Percentiles rank a stretch among this genome's conserved stretches.
phyloP scores from a whole-genome alignment of 2,797 vertebrate genomes.

The Hylomyscus alleni region DNA sequence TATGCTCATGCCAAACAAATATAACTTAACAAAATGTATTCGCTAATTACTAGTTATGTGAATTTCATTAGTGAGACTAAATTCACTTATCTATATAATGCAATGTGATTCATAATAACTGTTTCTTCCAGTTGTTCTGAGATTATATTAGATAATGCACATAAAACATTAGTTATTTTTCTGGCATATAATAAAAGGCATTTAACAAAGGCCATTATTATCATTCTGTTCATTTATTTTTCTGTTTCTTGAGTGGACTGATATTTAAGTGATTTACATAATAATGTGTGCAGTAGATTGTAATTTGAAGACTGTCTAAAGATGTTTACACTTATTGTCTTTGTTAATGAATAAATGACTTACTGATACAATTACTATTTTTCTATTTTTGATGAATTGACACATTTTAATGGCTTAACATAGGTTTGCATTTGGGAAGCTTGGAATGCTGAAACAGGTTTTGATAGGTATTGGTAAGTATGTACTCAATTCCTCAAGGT shows the following conservation, averaged over 20 bases:
- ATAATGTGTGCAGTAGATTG: background rate
- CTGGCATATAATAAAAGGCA: background rate
- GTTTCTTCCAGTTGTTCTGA: background rate
- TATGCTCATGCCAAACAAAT: background rate
- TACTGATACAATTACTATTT: background rate
- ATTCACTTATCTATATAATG: conserved; percentile 24
- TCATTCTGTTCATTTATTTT: conserved; percentile 18
- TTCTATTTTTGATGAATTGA: background rate
- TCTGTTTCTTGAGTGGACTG: background rate
- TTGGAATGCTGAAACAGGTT: background rate
- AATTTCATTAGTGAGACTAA: conserved; percentile 23
- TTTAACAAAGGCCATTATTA: conserved; percentile 27
- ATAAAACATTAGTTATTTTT: conserved; percentile 3
- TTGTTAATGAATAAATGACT: background rate
- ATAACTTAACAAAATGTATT: background rate
- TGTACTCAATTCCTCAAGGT: background rate
- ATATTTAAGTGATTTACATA: background rate
- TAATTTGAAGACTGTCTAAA: background rate
- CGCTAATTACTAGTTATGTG: background rate
- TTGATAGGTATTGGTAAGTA: background rate
- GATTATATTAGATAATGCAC: conserved; percentile 28
- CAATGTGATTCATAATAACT: conserved; percentile 33
- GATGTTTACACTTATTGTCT: background rate
- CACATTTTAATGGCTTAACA: background rate
- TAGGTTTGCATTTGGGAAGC: background rate